Evolutionary conservation across 2,797 vertebrate species (phyloP).

Genomic region (Heteromormyrus szaboi): DNA sequence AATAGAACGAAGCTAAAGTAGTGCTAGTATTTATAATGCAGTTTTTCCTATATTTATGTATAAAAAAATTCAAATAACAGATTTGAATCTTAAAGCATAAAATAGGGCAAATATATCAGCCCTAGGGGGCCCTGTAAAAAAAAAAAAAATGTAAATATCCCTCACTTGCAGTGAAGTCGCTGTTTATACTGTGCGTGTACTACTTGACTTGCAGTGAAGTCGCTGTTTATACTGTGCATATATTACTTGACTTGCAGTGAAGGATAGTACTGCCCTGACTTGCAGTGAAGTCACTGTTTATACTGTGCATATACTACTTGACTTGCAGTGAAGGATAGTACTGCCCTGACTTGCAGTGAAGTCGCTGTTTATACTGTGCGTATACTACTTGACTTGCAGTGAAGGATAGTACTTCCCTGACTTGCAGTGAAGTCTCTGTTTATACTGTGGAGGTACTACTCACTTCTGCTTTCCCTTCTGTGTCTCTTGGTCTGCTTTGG

Average conservation of each 20-base stretch:
- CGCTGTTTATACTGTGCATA: too few species aligned
- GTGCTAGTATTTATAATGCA: neutral
- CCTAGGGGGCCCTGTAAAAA: neutral
- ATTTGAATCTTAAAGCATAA: neutral
- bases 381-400: too few species aligned
- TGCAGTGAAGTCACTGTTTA: too few species aligned
- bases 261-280: neutral
- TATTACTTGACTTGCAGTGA: too few species aligned
- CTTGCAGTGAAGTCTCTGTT: neutral
- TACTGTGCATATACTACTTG: too few species aligned
- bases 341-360: neutral
- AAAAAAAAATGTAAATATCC: neutral
- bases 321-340: too few species aligned
- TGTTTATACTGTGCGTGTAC: too few species aligned
- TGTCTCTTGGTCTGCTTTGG: neutral
- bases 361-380: neutral
- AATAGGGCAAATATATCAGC: neutral
- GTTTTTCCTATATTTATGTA: neutral
- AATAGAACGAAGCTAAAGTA: neutral
- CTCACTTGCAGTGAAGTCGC: neutral
- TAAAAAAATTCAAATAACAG: neutral
- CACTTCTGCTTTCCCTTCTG: neutral
- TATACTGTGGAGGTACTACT: neutral
- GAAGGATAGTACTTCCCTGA: too few species aligned
- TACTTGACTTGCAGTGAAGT: neutral